Base-by-base conservation (phyloP, 2,888 invertebrate genomes). In the Pherbina coryleti region DNA sequence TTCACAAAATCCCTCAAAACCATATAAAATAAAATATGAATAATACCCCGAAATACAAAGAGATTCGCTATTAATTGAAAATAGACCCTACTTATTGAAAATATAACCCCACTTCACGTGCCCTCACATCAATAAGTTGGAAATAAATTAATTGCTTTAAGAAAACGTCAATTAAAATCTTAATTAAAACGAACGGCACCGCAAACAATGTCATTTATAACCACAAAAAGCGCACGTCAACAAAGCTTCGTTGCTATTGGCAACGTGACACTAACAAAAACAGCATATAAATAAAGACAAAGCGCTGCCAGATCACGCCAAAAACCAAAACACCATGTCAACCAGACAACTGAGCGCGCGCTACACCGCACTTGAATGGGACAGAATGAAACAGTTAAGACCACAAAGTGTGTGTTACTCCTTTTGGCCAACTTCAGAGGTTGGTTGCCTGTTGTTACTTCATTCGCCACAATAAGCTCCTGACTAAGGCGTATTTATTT, bases 261-360 rank as follows among this genome's bases (percentile, higher is more conserved):
- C 73, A 73, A 73, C 73, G 73, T 62, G 60, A 73, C 44, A 72
- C 62, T 19, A 62, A 73, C 73, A 73, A 73, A 17, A 25, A 37
- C 28, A 5, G 31, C 19, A 44, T 49, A 62, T 17, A 28, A 17
- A 31, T 17, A 71, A 55, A 31, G 14, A 49, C 19, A 37, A 37
- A 62, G 62, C 62, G 22, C 49, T 62, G 60, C 60, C 51, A 60
- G 60, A 74, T 49, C 62, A 49, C 25, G 62, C 19, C 62, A 51
- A 49, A 62, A 3, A 44, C 11, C n/a, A 22, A n/a, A n/a, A 17
- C 72, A 44, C 72, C 72, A 44, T 72, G 60, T 72, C 44, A 72
- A 60, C 37, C 34, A 57, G 57, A 72, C 72, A 72, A 34, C 34
- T 49, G 22, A 57, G 57, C 14, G 72, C 31, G 57, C 14, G 72